A percentile compares a stretch with the other conserved stretches of the same genome.
These are phyloP conservation scores for Timandra comae DNA, from an alignment of 2,888 invertebrate genomes.

Conservation along the genomic window DNA sequence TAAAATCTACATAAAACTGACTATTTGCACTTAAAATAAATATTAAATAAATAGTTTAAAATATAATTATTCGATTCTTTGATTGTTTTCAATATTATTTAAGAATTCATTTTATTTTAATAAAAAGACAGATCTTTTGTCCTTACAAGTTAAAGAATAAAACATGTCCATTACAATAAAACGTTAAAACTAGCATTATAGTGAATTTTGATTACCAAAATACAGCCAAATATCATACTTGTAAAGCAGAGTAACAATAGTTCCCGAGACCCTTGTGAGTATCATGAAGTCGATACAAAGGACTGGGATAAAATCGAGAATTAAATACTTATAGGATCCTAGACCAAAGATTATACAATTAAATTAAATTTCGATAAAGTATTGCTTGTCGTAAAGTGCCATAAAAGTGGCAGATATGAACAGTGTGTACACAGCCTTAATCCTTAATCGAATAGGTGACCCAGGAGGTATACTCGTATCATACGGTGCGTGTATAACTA, in stretches of 20 bases:
- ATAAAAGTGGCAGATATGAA: conserved; percentile 11
- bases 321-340: not conserved
- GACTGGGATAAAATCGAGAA: conserved; percentile 6
- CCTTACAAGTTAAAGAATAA: no score
- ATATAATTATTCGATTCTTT: no score
- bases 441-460: conserved; percentile 4
- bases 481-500: conserved; percentile 47
- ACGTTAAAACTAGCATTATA: no score
- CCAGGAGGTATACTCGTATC: conserved; percentile 5
- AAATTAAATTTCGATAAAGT: not conserved
- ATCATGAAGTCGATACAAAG: conserved; percentile 13
- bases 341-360: not conserved
- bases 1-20: conserved; percentile 15
- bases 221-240: conserved; percentile 9
- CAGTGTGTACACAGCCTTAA: conserved; percentile 17
- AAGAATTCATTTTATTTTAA: no score
- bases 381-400: conserved; percentile 5
- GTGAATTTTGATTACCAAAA: conserved; percentile 13
- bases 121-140: no score
- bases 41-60: no score
- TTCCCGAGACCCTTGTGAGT: conserved; percentile 10
- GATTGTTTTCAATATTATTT: no score
- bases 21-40: conserved; percentile 14
- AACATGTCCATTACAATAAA: no score
- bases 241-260: conserved; percentile 3